These are phyloP conservation scores for Leptopilina boulardi DNA, from an alignment of 1,140 invertebrate genomes.

Conservation along the genomic window DNA sequence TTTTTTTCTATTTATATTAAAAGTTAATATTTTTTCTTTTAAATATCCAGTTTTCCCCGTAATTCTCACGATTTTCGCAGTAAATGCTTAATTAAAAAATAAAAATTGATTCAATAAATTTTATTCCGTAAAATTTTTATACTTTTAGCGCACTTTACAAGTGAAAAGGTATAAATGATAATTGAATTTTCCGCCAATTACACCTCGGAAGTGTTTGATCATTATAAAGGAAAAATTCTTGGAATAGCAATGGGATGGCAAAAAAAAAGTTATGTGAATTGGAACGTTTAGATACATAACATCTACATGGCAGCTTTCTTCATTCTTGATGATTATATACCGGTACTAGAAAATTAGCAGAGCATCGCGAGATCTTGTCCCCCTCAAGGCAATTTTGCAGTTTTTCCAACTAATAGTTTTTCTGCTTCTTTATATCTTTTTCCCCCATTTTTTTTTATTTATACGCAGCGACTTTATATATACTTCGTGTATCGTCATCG, in stretches of 20 bases:
- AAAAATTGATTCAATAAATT: neutral
- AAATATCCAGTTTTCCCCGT: too few species aligned
- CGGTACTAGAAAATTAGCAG: slow-evolving; percentile 21
- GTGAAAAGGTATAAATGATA: neutral
- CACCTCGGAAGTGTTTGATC: slow-evolving; percentile 17
- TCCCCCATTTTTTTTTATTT: neutral
- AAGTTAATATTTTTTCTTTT: too few species aligned
- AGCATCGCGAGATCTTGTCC: slow-evolving; percentile 15
- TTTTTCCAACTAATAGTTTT: slow-evolving; percentile 12
- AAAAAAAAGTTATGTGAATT: slow-evolving; percentile 12
- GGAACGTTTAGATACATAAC: slow-evolving; percentile 5
- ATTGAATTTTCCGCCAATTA: slow-evolving; percentile 26
- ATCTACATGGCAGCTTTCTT: slow-evolving; percentile 4
- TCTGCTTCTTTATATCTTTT: neutral
- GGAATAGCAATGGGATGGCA: neutral
- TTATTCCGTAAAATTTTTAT: neutral
- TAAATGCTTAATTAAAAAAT: neutral
- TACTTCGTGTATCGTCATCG: slow-evolving; percentile 43
- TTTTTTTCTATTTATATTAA: too few species aligned
- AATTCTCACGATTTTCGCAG: too few species aligned
- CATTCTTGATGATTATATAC: slow-evolving; percentile 11
- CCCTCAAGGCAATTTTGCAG: slow-evolving; percentile 3
- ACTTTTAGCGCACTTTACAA: neutral
- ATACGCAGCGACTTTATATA: neutral
- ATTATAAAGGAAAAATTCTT: neutral